Evolutionary conservation across 2,888 invertebrate species (phyloP).

Genomic region (Aspidiotus rigidus): DNA sequence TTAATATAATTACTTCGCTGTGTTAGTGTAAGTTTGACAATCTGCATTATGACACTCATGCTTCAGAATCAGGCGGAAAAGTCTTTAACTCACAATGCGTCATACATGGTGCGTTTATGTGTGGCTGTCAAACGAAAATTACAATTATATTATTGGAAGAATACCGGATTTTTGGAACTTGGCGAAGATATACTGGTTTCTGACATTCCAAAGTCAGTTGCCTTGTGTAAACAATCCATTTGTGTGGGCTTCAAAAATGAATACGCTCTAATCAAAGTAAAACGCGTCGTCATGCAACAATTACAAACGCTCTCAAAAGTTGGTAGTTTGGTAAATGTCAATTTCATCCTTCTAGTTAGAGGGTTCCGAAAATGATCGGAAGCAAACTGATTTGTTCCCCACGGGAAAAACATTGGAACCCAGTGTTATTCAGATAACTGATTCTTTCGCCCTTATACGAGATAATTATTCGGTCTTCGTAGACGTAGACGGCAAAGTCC

Average conservation of each 20-base stretch:
- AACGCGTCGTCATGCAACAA: neutral
- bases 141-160: conserved; percentile 82
- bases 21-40: neutral
- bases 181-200: conserved; percentile 63
- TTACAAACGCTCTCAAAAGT: neutral
- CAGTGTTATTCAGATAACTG: conserved; percentile 65
- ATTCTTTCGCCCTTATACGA: conserved; percentile 71
- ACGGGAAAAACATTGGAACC: conserved; percentile 75
- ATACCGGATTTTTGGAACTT: conserved; percentile 65
- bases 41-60: neutral
- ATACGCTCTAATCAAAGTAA: conserved; percentile 38
- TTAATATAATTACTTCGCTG: neutral
- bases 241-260: conserved; percentile 70
- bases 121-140: conserved; percentile 78
- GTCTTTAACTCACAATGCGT: conserved; percentile 13
- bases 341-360: conserved; percentile 8
- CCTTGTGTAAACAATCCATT: conserved; percentile 74
- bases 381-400: conserved; percentile 55
- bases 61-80: conserved; percentile 18
- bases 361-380: neutral
- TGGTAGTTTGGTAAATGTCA: neutral
- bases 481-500: conserved; percentile 60
- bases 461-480: conserved; percentile 81
- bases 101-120: conserved; percentile 59
- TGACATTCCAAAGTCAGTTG: conserved; percentile 69